Base-by-base conservation (phyloP, 92 coral and sea anemone species). In the Zoanthus sociatus region DNA sequence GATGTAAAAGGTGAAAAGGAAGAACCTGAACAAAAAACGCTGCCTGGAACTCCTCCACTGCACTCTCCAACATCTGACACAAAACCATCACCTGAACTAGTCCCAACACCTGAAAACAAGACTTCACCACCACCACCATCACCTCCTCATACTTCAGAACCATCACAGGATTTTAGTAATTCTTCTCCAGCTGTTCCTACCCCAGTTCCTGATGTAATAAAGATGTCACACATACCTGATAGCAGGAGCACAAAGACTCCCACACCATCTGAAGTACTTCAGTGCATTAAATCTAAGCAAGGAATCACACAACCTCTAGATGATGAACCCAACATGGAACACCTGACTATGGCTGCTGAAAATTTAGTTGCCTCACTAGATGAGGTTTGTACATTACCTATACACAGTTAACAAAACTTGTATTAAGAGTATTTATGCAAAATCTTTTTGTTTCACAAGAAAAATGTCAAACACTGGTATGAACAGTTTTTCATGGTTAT, bases 291-390 rank as follows among this genome's bases (percentile, higher is more conserved):
- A 11, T 5, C 54, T 56, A 64, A 76, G 60, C 7, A 47, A 48
- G 69, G 69, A 67, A 64, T 63, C 8, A 64, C 73, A 13, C 82
- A 81, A 48, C 84, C 71, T 47, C 76, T 48, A 17, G 96, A 94
- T 10, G 98, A 94, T 4, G 98, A 94, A 85, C 93, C 92, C 26
- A 92, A 92, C 56, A 94, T 94, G 94, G 98, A 94, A 14, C 94
- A 97, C 81, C 90, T 97, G 69, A 95, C 93, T 11, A 79, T 94
- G 76, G 99, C 98, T 20, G 99, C 99, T 0, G 99, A 95, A 78
- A 97, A 94, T 78, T 92, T 95, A 32, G 98, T 95, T 10, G 96
- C 95, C 26, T 93, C 94, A 3, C 89, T 97, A 63, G 98, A 92
- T 91, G 98, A 93, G 94, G 99, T 93, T 12, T 12, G 56, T 67